These are phyloP conservation scores for Pionites leucogaster DNA, from an alignment of 2,113 vertebrate genomes.

Conservation along the genomic window DNA sequence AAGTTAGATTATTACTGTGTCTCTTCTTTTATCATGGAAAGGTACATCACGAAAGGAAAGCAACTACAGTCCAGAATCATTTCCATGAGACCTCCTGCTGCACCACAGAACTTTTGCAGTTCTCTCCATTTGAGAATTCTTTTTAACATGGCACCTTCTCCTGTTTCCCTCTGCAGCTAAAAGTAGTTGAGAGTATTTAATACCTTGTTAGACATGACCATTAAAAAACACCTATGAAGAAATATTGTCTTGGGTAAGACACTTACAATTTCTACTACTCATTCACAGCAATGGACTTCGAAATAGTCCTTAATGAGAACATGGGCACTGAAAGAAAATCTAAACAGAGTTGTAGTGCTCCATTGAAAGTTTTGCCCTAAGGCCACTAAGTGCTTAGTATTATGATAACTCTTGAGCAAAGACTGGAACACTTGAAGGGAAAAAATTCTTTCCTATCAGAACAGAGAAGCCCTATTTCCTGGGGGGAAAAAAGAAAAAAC, in stretches of 20 bases:
- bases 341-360: not conserved
- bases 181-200: not conserved
- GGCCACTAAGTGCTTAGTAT: not conserved
- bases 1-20: not conserved
- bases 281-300: not conserved
- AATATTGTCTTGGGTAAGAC: not conserved
- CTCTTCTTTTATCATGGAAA: not conserved
- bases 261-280: not conserved
- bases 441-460: not conserved
- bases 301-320: not conserved
- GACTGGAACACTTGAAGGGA: not conserved
- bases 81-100: not conserved
- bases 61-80: not conserved
- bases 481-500: not conserved
- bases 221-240: not conserved
- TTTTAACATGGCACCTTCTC: not conserved
- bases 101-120: not conserved
- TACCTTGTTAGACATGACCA: not conserved
- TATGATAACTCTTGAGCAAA: not conserved
- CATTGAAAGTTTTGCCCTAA: not conserved
- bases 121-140: not conserved
- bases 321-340: not conserved
- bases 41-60: not conserved
- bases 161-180: not conserved
- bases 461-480: not conserved